Base-by-base conservation (phyloP, 2,888 invertebrate species). In the Acleris emargana region DNA sequence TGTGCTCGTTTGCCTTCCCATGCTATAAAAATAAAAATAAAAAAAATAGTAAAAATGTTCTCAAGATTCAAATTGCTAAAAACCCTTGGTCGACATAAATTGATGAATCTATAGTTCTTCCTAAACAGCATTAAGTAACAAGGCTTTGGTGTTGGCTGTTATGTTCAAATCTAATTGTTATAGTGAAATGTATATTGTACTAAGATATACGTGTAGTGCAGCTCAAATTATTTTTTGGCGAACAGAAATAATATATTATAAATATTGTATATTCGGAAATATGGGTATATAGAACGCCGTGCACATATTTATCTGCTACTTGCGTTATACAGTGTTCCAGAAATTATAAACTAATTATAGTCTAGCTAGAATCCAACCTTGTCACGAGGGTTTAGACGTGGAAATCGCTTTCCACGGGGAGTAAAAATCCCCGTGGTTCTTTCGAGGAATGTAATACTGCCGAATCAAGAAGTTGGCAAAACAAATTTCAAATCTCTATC, bases 201-300 rank as follows among this genome's bases (percentile, higher is more conserved):
- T 32, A 43, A 45, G 28, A 45, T 25, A 57, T 32, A 52, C 51
- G 17, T 63, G 25, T 50, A 28, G 64, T 51, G 32, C 45, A 51
- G 38, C 45, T 66, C 60, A 66, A 57, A 66, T 42, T 51, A 57
- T 60, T 66, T 54, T 54, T 50, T 60, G 64, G 45, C 42, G 42
- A 55, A 55, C n/a, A 38, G 18, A 59, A 64, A 32, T n/a, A 42
- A 51, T 58, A 52, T 20, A 22, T 43, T 51, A 58, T 59, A 59
- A 59, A 55, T 59, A 59, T 38, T 73, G 68, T 71, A 71, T 68
- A 74, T 73, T 69, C 68, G 72, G 69, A 62, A 67, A 62, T 68
- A 69, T 74, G 70, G 69, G 69, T 71, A 70, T 67, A 68, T 62
- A 67, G 22, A 32, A 38, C 28, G 54, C 51, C 47, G 25, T 62